A percentile compares a stretch with the other conserved stretches of the same genome.
phyloP scores from a whole-genome alignment of 2,113 vertebrate species.

The Equus przewalskii region DNA sequence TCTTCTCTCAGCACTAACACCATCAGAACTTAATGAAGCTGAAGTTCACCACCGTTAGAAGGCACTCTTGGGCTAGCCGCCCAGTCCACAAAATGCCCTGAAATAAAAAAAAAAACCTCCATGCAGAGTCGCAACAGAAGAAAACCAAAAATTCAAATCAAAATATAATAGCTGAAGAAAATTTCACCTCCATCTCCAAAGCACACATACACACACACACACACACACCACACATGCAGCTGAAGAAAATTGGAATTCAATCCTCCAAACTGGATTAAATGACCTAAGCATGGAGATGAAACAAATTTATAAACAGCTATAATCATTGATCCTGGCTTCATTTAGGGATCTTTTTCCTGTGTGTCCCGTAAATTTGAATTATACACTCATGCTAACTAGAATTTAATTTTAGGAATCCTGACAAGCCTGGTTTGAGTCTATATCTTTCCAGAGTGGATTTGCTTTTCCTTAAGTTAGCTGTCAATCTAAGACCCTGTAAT shows the following conservation, averaged over 20 bases:
- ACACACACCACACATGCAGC: background rate
- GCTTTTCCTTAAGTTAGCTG: background rate
- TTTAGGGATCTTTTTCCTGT: background rate
- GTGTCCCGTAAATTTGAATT: background rate
- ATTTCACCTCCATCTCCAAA: background rate
- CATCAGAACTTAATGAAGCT: no score
- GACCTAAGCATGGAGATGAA: background rate
- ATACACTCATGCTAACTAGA: background rate
- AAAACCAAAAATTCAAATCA: background rate
- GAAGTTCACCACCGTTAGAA: no score
- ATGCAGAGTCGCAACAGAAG: background rate
- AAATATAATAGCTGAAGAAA: background rate
- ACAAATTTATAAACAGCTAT: background rate
- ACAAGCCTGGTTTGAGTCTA: background rate
- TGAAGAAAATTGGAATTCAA: background rate
- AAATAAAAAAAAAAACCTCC: background rate
- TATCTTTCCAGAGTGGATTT: background rate
- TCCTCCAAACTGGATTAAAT: background rate
- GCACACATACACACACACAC: background rate
- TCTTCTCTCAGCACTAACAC: no score
- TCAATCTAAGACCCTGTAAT: background rate
- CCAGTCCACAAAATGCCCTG: background rate
- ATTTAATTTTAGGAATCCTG: background rate
- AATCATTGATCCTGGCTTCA: background rate
- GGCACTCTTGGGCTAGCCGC: background rate